A percentile compares a stretch with the other conserved stretches of the same genome.
Evolutionary conservation across 1,140 invertebrate species (phyloP).

Genomic region (Drosophila truncata): DNA sequence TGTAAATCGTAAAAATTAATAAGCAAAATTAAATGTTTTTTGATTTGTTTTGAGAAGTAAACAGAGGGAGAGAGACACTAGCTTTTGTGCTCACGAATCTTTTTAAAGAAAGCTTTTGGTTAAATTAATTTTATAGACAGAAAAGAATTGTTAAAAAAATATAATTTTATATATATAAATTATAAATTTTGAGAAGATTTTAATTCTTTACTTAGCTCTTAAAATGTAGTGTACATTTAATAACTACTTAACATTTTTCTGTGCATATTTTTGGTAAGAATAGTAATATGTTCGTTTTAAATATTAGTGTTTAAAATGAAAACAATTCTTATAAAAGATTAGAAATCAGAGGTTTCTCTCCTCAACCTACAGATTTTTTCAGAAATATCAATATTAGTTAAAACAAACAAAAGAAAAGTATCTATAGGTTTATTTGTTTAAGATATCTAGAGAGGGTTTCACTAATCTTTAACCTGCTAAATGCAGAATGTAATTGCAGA

Average conservation of each 20-base stretch:
- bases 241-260: too few species aligned
- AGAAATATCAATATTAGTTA: neutral
- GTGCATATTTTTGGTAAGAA: too few species aligned
- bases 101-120: neutral
- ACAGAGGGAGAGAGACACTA: neutral
- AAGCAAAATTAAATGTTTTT: neutral
- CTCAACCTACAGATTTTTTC: too few species aligned
- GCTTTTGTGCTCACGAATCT: conserved; percentile 1
- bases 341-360: neutral
- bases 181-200: too few species aligned
- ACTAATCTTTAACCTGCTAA: neutral
- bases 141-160: neutral
- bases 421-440: neutral
- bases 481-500: neutral
- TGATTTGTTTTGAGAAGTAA: neutral
- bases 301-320: neutral
- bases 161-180: too few species aligned
- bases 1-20: neutral
- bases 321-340: neutral
- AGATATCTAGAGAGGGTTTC: neutral
- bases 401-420: neutral
- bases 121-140: neutral
- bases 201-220: too few species aligned
- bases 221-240: too few species aligned
- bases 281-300: neutral